Evolutionary conservation across 1,140 invertebrate genomes (phyloP).

Genomic region (Eumaeus atala): DNA sequence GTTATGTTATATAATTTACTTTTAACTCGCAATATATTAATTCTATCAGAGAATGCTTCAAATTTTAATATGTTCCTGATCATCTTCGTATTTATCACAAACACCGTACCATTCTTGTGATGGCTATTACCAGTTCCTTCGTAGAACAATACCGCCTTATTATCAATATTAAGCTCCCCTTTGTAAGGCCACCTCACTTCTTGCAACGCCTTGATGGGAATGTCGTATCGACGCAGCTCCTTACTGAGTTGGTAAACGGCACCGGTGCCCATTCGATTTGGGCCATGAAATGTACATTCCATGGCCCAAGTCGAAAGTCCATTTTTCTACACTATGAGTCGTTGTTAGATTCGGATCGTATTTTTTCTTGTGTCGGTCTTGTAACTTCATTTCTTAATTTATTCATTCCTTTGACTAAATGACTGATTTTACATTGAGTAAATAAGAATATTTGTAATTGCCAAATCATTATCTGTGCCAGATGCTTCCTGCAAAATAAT

Average conservation of each 20-base stretch:
- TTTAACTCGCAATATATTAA: conserved; percentile 20
- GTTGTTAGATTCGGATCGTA: conserved; percentile 17
- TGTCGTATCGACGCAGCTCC: conserved; percentile 15
- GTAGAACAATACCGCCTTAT: conserved; percentile 21
- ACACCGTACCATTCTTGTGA: conserved; percentile 22
- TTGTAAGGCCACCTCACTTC: conserved; percentile 25
- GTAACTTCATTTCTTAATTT: too few species aligned
- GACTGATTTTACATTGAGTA: too few species aligned
- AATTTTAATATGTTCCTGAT: conserved; percentile 16
- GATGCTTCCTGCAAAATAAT: too few species aligned
- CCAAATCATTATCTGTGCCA: too few species aligned
- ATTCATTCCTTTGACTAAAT: too few species aligned
- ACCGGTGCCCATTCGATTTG: too few species aligned
- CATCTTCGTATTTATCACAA: conserved; percentile 17
- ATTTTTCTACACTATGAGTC: conserved; percentile 19
- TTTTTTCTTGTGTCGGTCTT: neutral
- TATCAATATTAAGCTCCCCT: conserved; percentile 25
- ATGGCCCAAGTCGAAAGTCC: conserved; percentile 26
- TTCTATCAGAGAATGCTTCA: conserved; percentile 21
- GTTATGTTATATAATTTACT: too few species aligned
- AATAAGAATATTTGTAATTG: too few species aligned
- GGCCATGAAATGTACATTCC: too few species aligned
- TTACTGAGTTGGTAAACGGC: conserved; percentile 20
- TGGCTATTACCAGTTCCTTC: conserved; percentile 16
- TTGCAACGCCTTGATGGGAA: conserved; percentile 23